These are phyloP conservation scores for Hippocampus kuda DNA, from an alignment of 2,797 vertebrate genomes.

Conservation along the genomic window DNA sequence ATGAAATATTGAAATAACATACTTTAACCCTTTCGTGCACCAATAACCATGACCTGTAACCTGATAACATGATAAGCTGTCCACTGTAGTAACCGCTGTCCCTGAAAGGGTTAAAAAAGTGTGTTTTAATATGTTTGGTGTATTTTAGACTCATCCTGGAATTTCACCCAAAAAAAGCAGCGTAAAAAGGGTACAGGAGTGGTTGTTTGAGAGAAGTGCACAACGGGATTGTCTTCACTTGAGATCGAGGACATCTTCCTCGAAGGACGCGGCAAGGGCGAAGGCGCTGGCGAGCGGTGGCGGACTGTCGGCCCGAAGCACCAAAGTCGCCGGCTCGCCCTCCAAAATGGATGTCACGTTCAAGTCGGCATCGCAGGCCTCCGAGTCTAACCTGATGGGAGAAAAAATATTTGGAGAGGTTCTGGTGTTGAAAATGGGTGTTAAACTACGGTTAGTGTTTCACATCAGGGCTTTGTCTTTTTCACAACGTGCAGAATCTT, in stretches of 20 bases:
- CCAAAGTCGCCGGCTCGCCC: constrained; percentile 63
- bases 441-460: no score
- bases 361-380: constrained; percentile 69
- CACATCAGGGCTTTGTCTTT: no score
- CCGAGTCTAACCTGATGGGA: constrained; percentile 69
- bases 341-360: constrained; percentile 71
- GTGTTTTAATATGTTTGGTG: no score
- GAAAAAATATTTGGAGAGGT: no score
- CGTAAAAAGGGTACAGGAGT: constrained; percentile 19
- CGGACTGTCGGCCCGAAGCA: constrained; percentile 69
- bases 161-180: background rate
- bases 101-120: no score
- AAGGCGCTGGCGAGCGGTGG: constrained; percentile 66
- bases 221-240: constrained; percentile 79
- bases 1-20: no score
- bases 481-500: no score
- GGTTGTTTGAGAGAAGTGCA: constrained; percentile 43
- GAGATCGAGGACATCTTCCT: constrained; percentile 88
- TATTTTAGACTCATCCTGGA: background rate
- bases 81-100: no score
- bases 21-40: no score
- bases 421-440: no score
- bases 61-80: no score
- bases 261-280: constrained; percentile 72
- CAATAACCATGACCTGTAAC: no score